A percentile compares a stretch with the other conserved stretches of the same genome.
These are phyloP conservation scores for Rhincodon typus DNA, from an alignment of 2,797 vertebrate genomes.

Conservation along the genomic window DNA sequence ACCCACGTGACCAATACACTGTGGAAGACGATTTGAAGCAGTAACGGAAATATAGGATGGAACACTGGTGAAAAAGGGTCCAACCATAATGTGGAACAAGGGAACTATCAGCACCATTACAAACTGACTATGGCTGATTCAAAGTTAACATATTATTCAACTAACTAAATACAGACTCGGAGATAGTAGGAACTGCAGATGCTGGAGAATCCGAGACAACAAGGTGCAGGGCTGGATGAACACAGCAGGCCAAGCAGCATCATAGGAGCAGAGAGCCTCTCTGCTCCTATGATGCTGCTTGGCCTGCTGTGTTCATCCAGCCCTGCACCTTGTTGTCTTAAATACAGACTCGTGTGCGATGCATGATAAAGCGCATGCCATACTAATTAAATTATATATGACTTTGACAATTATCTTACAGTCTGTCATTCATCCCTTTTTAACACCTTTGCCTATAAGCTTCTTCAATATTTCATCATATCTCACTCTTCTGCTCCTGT, in stretches of 20 bases:
- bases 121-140: neutral
- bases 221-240: no score
- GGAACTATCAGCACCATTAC: neutral
- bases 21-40: neutral
- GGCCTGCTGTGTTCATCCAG: no score
- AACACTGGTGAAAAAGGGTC: neutral
- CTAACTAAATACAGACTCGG: neutral
- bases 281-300: no score
- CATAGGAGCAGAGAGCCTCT: no score
- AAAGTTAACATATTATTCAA: neutral
- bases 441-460: neutral
- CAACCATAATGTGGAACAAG: neutral
- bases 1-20: neutral
- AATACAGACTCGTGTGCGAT: neutral
- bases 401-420: neutral
- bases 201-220: no score
- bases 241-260: no score
- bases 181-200: no score
- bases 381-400: neutral
- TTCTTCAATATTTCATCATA: neutral
- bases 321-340: no score
- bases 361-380: neutral
- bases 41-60: neutral
- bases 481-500: neutral
- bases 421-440: neutral